These are phyloP conservation scores for Nasalis larvatus DNA, from an alignment of 2,113 vertebrate genomes.

Conservation along the genomic window DNA sequence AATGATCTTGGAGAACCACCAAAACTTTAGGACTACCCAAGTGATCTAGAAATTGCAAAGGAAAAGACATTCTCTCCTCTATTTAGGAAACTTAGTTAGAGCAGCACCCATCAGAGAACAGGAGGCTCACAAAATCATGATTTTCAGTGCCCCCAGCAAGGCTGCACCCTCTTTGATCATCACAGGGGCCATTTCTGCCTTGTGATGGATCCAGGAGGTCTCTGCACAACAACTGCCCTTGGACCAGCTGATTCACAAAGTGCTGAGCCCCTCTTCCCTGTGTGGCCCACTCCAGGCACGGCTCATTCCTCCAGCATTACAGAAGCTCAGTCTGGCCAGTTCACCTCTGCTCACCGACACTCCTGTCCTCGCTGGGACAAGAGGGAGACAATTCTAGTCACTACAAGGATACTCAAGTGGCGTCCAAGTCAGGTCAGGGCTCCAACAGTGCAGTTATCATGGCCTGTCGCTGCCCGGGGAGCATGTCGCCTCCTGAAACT, in stretches of 20 bases:
- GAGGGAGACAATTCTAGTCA: not conserved
- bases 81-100: no score
- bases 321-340: no score
- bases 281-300: not conserved
- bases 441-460: no score
- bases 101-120: accelerated
- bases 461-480: accelerated
- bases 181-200: no score
- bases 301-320: no score
- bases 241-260: no score
- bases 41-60: not conserved
- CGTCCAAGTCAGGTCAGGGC: not conserved
- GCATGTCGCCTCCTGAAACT: not conserved
- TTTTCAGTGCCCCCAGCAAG: not conserved
- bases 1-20: not conserved
- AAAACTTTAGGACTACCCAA: accelerated
- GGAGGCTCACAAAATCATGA: accelerated
- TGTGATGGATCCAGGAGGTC: no score
- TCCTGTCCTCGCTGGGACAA: not conserved
- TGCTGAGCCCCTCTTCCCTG: not conserved
- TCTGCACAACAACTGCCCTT: no score
- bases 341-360: not conserved
- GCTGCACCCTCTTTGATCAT: no score
- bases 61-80: not conserved
- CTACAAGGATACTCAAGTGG: not conserved